Evolutionary conservation across 2,113 vertebrate genomes (phyloP).

Genomic region (Columba livia): DNA sequence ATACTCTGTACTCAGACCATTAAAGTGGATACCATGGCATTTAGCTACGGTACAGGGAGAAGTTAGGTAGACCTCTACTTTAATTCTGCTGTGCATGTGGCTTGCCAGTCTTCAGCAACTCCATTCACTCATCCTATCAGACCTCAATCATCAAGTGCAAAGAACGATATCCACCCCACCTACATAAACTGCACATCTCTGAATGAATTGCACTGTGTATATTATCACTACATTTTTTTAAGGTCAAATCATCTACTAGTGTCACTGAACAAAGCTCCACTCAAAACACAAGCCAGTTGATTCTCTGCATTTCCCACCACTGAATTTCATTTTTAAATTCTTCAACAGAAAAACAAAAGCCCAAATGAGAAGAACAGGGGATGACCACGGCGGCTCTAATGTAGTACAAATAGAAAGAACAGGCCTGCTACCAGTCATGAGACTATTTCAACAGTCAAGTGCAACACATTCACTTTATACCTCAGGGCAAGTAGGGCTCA

Average conservation of each 20-base stretch:
- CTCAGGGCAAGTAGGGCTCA: background rate
- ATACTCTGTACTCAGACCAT: background rate
- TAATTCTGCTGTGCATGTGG: background rate
- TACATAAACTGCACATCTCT: background rate
- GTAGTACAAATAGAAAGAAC: background rate
- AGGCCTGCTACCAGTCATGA: background rate
- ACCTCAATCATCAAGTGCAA: background rate
- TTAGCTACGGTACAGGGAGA: background rate
- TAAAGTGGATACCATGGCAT: background rate
- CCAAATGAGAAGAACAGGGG: background rate
- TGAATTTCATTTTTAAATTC: background rate
- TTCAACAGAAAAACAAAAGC: background rate
- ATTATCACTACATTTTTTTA: background rate
- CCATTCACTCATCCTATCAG: background rate
- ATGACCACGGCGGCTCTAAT: background rate
- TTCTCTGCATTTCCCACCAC: background rate
- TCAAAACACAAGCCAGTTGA: background rate
- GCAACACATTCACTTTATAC: background rate
- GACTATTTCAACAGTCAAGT: background rate
- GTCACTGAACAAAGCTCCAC: background rate
- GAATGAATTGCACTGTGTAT: rapidly evolving
- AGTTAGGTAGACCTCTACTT: background rate
- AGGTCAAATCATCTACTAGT: background rate
- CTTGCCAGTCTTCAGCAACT: background rate
- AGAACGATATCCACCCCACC: background rate